Evolutionary conservation across 1,140 invertebrate genomes (phyloP), one percentile per base, ranked within the genome.

Genomic region (Drosophila kikkawai): DNA sequence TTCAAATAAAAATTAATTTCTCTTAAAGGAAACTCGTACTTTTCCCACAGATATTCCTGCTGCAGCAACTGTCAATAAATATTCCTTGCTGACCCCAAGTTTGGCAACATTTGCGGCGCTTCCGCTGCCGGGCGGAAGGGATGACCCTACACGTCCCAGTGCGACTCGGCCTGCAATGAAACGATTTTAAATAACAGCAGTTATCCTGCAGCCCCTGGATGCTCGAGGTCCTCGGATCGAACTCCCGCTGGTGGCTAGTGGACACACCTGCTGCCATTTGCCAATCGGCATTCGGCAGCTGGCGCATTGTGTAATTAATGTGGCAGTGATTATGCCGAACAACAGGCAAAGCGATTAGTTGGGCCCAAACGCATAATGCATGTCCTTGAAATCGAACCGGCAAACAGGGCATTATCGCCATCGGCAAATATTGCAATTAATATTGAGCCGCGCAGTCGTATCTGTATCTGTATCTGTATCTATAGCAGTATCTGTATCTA

Each of bases 261-360:
- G 37, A 37, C 17, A 41, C 55, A 57, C 45, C 55, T 76, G 65
- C 48, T 3, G 36, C 36, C 11, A 13, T 36, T 51, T 11, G 17
- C 12, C 47, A 8, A 36, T 56, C 59, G 15, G 26, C 22, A 42
- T 42, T 37, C 61, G 77, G 29, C 76, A 68, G 58, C 39, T 75
- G 61, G 39, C 57, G 61, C 80, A 86, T 86, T 75, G 42, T 65
- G 74, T 84, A 84, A 87, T 87, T 88, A 87, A 87, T 87, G 70
- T 65, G 67, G 41, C 73, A 56, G 80, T 58, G 80, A 87, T 87
- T 88, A 87, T 71, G 41, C 13, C 26, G 64, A 37, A 78, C 82
- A 82, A 86, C 69, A 51, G 70, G 74, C 82, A 80, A 60, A 75
- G 71, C 80, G 69, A 82, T 83, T 79, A 70, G 67, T 55, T 68